phyloP scores from a whole-genome alignment of 2,113 vertebrate genomes.

The Puntigrus tetrazona region DNA sequence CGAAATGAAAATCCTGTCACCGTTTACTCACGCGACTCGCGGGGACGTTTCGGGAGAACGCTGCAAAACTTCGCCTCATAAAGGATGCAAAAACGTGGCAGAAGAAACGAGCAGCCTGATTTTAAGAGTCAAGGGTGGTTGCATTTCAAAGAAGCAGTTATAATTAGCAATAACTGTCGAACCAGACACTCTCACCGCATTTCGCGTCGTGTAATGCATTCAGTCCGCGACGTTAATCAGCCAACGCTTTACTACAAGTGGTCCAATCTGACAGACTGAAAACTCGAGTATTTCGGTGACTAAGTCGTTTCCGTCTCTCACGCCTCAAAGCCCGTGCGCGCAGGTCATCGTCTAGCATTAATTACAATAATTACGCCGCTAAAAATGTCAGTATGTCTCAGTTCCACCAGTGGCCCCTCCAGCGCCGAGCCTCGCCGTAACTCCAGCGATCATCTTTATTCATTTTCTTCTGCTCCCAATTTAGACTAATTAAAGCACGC shows the following conservation, averaged over 20 bases:
- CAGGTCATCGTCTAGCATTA: slow-evolving; percentile 43
- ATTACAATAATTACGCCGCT: slow-evolving; percentile 25
- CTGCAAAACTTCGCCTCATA: background rate
- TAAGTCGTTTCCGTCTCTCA: background rate
- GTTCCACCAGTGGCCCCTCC: slow-evolving; percentile 22
- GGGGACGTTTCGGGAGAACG: too few species aligned
- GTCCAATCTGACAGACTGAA: background rate
- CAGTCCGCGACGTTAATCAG: background rate
- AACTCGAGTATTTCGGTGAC: background rate
- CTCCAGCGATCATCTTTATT: slow-evolving; percentile 53
- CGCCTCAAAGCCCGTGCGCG: background rate
- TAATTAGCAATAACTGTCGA: too few species aligned
- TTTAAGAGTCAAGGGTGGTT: too few species aligned
- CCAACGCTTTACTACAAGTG: background rate
- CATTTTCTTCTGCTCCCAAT: slow-evolving; percentile 32
- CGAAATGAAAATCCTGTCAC: background rate
- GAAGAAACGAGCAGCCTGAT: background rate
- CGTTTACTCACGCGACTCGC: background rate
- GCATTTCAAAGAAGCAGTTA: too few species aligned
- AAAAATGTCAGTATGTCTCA: slow-evolving; percentile 11
- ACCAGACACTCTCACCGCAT: too few species aligned
- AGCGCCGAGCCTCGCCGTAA: slow-evolving; percentile 15
- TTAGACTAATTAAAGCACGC: slow-evolving; percentile 54
- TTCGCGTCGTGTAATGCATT: background rate
- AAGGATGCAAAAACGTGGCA: background rate